These are phyloP conservation scores for Festucalex cinctus DNA, from an alignment of 2,113 vertebrate species.

Conservation along the genomic window DNA sequence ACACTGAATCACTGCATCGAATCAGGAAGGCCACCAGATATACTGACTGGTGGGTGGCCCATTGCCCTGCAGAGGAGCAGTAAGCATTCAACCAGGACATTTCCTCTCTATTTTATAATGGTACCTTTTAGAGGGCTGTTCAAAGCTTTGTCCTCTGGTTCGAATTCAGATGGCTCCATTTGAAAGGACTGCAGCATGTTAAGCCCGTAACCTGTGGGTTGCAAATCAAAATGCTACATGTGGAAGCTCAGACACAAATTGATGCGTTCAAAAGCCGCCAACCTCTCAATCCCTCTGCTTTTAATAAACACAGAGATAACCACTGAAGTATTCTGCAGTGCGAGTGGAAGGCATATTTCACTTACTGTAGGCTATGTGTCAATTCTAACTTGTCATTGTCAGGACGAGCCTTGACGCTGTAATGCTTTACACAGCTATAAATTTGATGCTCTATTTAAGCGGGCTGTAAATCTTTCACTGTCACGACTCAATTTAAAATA, in stretches of 20 bases:
- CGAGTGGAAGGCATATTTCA: constrained; percentile 15
- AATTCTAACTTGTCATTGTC: constrained; percentile 29
- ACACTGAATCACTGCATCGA: constrained; percentile 41
- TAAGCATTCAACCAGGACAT: constrained; percentile 29
- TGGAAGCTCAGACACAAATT: constrained; percentile 19
- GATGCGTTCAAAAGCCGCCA: constrained; percentile 15
- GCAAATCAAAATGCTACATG: constrained; percentile 33
- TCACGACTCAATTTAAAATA: background rate
- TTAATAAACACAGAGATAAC: constrained; percentile 10
- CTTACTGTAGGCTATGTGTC: constrained; percentile 20
- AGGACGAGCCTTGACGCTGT: constrained; percentile 45
- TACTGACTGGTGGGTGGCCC: constrained; percentile 21
- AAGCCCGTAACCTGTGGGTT: constrained; percentile 22
- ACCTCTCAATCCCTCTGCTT: constrained; percentile 10
- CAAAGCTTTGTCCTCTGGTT: constrained; percentile 39
- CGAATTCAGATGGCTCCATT: constrained; percentile 22
- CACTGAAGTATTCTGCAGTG: constrained; percentile 1
- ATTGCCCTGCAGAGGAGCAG: constrained; percentile 29
- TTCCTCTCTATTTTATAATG: constrained; percentile 33
- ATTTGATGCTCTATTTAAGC: constrained; percentile 44
- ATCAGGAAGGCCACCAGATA: constrained; percentile 30
- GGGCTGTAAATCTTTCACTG: constrained; percentile 13
- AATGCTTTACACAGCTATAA: constrained; percentile 39
- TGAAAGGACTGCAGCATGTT: constrained; percentile 22
- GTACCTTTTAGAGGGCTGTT: constrained; percentile 34